These are phyloP conservation scores for Petrophora chlorosata DNA, from an alignment of 2,888 invertebrate species.

Conservation along the genomic window DNA sequence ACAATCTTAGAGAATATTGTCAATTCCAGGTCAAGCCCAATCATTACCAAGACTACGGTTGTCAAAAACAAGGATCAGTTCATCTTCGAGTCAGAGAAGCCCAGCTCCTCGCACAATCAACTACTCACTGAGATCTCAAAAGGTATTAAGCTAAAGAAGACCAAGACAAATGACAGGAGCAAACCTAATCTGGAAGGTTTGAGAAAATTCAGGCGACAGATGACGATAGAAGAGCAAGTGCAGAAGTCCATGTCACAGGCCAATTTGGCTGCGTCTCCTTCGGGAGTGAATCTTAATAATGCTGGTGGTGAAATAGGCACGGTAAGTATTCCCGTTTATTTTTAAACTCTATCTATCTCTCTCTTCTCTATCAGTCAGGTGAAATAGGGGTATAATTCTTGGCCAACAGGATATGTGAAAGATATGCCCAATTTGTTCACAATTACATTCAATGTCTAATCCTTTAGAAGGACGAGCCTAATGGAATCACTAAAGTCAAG, in stretches of 20 bases:
- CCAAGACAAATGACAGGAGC: constrained; percentile 93
- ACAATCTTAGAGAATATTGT: not conserved
- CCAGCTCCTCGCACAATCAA: constrained; percentile 90
- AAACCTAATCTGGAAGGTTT: constrained; percentile 92
- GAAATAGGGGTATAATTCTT: too few species aligned
- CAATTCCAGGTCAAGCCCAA: constrained; percentile 82
- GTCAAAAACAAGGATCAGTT: constrained; percentile 91
- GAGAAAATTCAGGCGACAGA: constrained; percentile 93
- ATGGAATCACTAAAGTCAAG: too few species aligned
- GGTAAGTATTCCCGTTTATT: constrained; percentile 17
- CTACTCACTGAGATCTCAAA: constrained; percentile 91
- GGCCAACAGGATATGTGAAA: too few species aligned
- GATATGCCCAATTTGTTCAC: too few species aligned
- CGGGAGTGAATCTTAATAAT: constrained; percentile 50
- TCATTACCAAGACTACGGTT: constrained; percentile 82
- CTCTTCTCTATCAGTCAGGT: too few species aligned
- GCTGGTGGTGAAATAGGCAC: constrained; percentile 10
- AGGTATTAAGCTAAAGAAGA: constrained; percentile 89
- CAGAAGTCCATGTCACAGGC: constrained; percentile 91
- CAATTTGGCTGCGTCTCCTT: constrained; percentile 81
- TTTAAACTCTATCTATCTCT: too few species aligned
- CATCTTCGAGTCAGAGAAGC: constrained; percentile 93
- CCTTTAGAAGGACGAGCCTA: too few species aligned
- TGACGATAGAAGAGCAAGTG: constrained; percentile 95
- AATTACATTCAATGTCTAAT: too few species aligned